Evolutionary conservation across 2,888 invertebrate species (phyloP).

Genomic region (Dorcus parallelipipedus): DNA sequence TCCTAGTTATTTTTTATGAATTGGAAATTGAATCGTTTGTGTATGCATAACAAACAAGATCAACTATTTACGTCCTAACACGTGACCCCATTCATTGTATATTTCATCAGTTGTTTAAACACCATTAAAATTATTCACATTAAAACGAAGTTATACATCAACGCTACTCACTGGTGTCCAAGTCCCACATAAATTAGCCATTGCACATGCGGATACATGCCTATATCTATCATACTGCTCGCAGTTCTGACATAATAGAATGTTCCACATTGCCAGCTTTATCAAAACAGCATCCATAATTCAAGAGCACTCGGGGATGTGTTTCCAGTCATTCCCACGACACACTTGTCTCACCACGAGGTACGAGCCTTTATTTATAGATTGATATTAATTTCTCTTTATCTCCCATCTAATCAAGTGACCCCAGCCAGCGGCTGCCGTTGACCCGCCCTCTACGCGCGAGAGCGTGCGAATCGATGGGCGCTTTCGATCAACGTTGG

Average conservation of each 20-base stretch:
- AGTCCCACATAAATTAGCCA: constrained; percentile 38
- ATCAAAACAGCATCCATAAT: constrained; percentile 30
- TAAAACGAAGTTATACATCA: constrained; percentile 19
- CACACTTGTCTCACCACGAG: constrained; percentile 9
- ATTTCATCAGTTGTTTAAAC: too few species aligned
- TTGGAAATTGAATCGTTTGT: too few species aligned
- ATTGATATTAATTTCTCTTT: constrained; percentile 14
- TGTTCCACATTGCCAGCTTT: constrained; percentile 41
- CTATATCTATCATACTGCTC: constrained; percentile 36
- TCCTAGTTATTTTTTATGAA: too few species aligned
- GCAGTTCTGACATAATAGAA: constrained; percentile 41
- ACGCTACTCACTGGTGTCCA: constrained; percentile 18
- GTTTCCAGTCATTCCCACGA: constrained; percentile 14
- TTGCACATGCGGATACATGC: constrained; percentile 31
- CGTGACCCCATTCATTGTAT: too few species aligned
- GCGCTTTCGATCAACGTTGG: not conserved
- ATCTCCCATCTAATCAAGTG: constrained; percentile 14
- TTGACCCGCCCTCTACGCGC: constrained; percentile 20
- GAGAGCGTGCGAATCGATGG: constrained; percentile 21
- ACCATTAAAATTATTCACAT: too few species aligned
- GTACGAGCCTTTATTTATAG: constrained; percentile 6
- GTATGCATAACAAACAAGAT: too few species aligned
- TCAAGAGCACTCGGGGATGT: constrained; percentile 3
- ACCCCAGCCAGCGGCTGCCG: constrained; percentile 20
- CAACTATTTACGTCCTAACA: too few species aligned